phyloP scores from a whole-genome alignment of 2,888 invertebrate genomes.

The Luperina testacea region DNA sequence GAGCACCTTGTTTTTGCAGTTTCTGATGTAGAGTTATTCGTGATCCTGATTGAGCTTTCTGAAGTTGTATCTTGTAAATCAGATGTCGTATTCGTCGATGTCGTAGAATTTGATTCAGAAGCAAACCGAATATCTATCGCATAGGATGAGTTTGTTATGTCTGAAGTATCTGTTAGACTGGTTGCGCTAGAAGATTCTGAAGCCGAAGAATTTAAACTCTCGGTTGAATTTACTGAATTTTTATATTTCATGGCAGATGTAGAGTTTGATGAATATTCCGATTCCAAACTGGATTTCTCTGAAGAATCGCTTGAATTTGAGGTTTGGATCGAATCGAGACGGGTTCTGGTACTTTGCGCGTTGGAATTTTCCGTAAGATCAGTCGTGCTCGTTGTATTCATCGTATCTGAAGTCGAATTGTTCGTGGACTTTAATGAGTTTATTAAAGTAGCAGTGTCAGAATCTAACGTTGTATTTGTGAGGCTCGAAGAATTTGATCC shows the following conservation, averaged over 20 bases:
- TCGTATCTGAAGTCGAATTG: slow-evolving; percentile 25
- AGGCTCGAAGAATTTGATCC: slow-evolving; percentile 22
- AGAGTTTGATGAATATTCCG: slow-evolving; percentile 17
- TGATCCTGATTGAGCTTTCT: neutral
- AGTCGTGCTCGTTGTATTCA: slow-evolving; percentile 28
- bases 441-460: slow-evolving; percentile 2
- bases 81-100: slow-evolving; percentile 8
- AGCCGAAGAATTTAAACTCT: slow-evolving; percentile 15
- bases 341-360: neutral
- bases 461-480: slow-evolving; percentile 23
- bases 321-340: neutral
- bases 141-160: slow-evolving; percentile 27
- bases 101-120: slow-evolving; percentile 26
- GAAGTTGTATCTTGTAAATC: neutral
- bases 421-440: slow-evolving; percentile 7
- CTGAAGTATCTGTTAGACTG: slow-evolving; percentile 9
- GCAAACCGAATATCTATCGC: slow-evolving; percentile 8
- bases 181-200: slow-evolving; percentile 14
- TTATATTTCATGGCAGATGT: slow-evolving; percentile 1
- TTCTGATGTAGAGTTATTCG: slow-evolving; percentile 23
- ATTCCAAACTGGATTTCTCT: slow-evolving; percentile 22
- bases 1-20: slow-evolving; percentile 35
- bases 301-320: slow-evolving; percentile 32
- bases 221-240: slow-evolving; percentile 22
- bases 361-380: slow-evolving; percentile 8